phyloP scores from a whole-genome alignment of 2,888 invertebrate genomes.

The Cheiracanthium punctorium region DNA sequence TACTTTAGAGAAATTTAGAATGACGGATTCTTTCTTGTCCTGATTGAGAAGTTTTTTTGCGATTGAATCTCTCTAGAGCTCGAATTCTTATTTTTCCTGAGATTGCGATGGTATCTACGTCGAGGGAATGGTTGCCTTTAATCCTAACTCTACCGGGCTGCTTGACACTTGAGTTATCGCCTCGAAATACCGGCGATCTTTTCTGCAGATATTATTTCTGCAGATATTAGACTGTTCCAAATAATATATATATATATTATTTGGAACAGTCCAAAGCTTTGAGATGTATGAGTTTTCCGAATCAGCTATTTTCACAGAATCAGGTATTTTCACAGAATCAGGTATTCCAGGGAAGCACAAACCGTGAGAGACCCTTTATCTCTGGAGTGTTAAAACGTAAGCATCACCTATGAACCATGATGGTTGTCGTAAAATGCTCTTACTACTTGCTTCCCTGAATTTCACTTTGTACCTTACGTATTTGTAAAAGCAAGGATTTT shows the following conservation, averaged over 20 bases:
- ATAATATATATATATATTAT: no score
- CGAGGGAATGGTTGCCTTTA: slow-evolving; percentile 33
- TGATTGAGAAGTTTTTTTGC: not conserved
- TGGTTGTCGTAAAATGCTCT: not conserved
- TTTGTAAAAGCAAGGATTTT: no score
- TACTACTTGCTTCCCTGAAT: no score
- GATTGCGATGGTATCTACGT: slow-evolving; percentile 54
- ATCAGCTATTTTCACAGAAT: slow-evolving; percentile 49
- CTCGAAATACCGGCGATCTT: slow-evolving; percentile 65
- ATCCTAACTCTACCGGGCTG: slow-evolving; percentile 40
- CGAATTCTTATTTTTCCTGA: slow-evolving; percentile 28
- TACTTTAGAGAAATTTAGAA: not conserved
- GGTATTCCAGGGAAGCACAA: no score
- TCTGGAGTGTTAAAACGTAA: not conserved
- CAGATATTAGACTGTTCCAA: no score
- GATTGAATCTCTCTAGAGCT: slow-evolving; percentile 38
- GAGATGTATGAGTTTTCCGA: slow-evolving; percentile 37
- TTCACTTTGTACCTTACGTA: no score
- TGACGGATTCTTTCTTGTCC: not conserved
- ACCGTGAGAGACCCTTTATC: not conserved
- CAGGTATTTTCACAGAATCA: no score
- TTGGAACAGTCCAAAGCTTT: not conserved
- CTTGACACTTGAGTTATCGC: slow-evolving; percentile 67
- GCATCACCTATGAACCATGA: not conserved
- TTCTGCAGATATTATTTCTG: no score